These are phyloP conservation scores for Falco columbarius DNA, from an alignment of 2,797 vertebrate species.

Conservation along the genomic window DNA sequence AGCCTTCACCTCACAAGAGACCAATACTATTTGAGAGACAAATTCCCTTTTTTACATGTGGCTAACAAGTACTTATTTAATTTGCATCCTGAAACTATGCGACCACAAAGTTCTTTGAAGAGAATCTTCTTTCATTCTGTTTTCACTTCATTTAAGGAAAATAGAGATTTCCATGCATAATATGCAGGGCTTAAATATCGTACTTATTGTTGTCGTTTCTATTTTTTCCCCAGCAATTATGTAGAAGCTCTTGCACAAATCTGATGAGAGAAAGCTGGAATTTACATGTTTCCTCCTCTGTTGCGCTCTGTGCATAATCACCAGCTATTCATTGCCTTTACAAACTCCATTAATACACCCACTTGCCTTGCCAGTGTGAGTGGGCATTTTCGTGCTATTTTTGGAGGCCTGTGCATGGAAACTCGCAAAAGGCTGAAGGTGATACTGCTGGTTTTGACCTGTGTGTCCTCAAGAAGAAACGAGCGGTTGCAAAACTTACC, in stretches of 20 bases:
- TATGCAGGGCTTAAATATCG: background rate
- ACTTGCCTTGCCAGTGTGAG: background rate
- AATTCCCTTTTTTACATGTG: background rate
- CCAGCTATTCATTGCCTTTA: background rate
- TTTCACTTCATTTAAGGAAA: constrained; percentile 30
- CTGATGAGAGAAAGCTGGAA: background rate
- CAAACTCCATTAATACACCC: background rate
- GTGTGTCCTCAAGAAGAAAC: background rate
- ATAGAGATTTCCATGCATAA: constrained; percentile 7
- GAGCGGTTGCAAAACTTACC: background rate
- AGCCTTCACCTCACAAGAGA: background rate
- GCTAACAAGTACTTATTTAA: background rate
- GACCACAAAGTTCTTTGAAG: background rate
- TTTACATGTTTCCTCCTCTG: background rate
- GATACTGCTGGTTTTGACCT: background rate
- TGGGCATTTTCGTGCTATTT: background rate
- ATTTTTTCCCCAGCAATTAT: background rate
- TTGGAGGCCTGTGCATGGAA: background rate
- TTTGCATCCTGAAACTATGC: constrained; percentile 30
- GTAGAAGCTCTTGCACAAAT: constrained; percentile 15
- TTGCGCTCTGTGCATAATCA: constrained; percentile 7
- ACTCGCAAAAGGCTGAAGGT: background rate
- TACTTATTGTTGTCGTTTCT: constrained; percentile 3
- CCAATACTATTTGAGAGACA: background rate
- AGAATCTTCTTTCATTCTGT: constrained; percentile 27